A percentile compares a stretch with the other conserved stretches of the same genome.
phyloP scores from a whole-genome alignment of 2,888 invertebrate genomes.

The Chesias legatella region DNA sequence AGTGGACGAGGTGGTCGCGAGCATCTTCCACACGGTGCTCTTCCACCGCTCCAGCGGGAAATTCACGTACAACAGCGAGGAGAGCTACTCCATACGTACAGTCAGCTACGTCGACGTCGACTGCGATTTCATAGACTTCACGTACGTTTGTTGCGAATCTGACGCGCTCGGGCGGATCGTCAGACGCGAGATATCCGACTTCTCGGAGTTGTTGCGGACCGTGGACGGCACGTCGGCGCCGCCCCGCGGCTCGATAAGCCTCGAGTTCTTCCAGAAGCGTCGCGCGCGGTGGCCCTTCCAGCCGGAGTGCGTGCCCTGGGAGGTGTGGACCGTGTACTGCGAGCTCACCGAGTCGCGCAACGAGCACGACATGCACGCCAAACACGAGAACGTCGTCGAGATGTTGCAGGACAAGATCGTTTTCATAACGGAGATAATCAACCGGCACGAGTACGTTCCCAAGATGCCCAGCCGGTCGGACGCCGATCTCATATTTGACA shows the following conservation, averaged over 20 bases:
- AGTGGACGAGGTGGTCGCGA: slow-evolving; percentile 94
- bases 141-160: slow-evolving; percentile 97
- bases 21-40: slow-evolving; percentile 94
- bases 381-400: slow-evolving; percentile 93
- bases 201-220: slow-evolving; percentile 88
- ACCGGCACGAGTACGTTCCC: slow-evolving; percentile 96
- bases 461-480: slow-evolving; percentile 96
- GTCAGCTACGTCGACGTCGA: slow-evolving; percentile 98
- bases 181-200: slow-evolving; percentile 87
- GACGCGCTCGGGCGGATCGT: slow-evolving; percentile 85
- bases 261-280: slow-evolving; percentile 97
- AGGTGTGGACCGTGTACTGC: slow-evolving; percentile 97
- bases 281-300: slow-evolving; percentile 94
- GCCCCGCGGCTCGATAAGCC: slow-evolving; percentile 91
- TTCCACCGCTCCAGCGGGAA: slow-evolving; percentile 95
- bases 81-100: slow-evolving; percentile 96
- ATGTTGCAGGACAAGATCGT: slow-evolving; percentile 95
- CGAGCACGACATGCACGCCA: slow-evolving; percentile 92
- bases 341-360: slow-evolving; percentile 92
- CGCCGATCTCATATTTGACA: slow-evolving; percentile 96
- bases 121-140: slow-evolving; percentile 98
- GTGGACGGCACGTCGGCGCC: slow-evolving; percentile 81
- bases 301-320: slow-evolving; percentile 97
- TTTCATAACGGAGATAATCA: slow-evolving; percentile 97
- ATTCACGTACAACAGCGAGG: slow-evolving; percentile 96